phyloP scores from a whole-genome alignment of 1,140 invertebrate species.

The Drosophila orosa region DNA sequence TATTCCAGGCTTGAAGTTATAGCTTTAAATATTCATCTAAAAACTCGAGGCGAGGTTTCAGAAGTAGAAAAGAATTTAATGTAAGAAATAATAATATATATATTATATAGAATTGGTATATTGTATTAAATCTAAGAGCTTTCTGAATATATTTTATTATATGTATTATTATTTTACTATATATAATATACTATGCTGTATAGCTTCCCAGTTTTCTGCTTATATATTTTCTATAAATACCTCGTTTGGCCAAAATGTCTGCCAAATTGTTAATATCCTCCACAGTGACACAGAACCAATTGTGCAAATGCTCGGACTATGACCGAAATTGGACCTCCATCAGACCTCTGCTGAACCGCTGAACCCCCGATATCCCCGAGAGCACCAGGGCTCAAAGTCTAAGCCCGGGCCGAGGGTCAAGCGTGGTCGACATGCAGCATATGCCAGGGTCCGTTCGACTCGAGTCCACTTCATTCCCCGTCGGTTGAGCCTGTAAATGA shows the following conservation, averaged over 20 bases:
- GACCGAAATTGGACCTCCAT: constrained; percentile 18
- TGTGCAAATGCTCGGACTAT: constrained; percentile 11
- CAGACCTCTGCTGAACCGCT: constrained; percentile 32
- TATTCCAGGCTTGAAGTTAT: background rate
- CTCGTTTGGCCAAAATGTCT: background rate
- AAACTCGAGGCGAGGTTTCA: background rate
- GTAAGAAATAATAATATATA: background rate
- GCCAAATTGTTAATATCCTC: background rate
- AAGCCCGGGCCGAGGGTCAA: constrained; percentile 49
- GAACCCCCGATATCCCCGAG: constrained; percentile 21
- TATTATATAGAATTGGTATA: background rate
- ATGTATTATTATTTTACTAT: background rate
- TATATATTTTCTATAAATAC: background rate
- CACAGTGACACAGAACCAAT: background rate
- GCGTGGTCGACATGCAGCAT: constrained; percentile 45
- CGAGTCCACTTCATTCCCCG: constrained; percentile 12
- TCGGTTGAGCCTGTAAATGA: constrained; percentile 42
- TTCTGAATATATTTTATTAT: background rate
- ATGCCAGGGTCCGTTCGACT: constrained; percentile 46
- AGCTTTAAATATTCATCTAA: background rate
- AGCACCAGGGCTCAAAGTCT: constrained; percentile 8
- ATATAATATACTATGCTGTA: too few species aligned
- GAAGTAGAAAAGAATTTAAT: background rate
- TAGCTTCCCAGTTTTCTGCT: background rate
- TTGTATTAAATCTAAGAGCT: background rate